Conservation (phyloP, 2,797 vertebrate genomes). For the Pseudopleuronectes americanus region DNA sequence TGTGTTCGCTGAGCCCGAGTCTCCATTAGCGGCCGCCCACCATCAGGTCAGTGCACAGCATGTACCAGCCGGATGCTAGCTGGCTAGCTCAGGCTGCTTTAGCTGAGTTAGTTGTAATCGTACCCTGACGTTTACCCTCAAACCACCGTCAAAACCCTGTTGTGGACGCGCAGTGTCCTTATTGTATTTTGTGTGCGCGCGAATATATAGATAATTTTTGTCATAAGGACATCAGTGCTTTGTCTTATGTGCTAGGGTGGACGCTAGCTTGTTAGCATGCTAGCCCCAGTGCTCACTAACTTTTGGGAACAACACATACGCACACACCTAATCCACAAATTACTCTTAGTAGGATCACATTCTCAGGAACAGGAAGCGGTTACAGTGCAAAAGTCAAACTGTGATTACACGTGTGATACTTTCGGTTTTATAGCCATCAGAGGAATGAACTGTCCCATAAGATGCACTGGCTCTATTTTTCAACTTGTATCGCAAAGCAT, state of each 20-base stretch:
- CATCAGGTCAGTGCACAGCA: slow-evolving; percentile 41
- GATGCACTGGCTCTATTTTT: too few species aligned
- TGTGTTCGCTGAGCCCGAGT: neutral
- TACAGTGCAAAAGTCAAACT: too few species aligned
- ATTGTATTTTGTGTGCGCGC: neutral
- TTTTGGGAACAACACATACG: neutral
- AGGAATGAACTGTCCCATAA: too few species aligned
- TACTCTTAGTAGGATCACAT: too few species aligned
- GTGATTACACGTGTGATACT: too few species aligned
- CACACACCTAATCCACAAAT: too few species aligned
- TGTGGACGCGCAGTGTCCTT: neutral
- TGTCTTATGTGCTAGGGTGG: neutral
- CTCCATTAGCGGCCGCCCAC: neutral
- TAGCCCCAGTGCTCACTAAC: neutral
- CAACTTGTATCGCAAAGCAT: too few species aligned
- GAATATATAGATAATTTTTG: too few species aligned
- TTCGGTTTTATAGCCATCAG: too few species aligned
- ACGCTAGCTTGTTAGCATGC: neutral
- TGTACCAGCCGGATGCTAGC: rapidly evolving
- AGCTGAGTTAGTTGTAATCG: neutral
- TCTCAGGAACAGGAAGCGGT: too few species aligned
- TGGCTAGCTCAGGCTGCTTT: neutral
- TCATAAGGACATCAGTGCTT: neutral
- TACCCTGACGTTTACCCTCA: too few species aligned
- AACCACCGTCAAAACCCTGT: slow-evolving; percentile 12